Base-by-base conservation (phyloP, 2,113 vertebrate genomes). In the Myrmecophaga tridactyla region DNA sequence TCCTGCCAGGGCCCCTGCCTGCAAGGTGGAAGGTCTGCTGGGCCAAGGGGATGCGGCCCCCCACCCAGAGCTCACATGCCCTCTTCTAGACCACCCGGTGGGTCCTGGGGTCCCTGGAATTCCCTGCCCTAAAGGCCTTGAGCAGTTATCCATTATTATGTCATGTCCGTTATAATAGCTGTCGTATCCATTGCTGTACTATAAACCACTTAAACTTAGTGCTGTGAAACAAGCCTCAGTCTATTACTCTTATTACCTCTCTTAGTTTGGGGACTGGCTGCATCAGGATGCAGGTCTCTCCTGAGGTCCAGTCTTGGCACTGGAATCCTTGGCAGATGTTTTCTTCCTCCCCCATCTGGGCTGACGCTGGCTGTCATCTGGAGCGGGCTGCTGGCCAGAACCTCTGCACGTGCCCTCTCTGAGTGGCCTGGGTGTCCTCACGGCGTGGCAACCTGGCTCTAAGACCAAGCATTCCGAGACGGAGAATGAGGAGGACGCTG, bases 221-320 rank as follows among this genome's bases (percentile, higher is more conserved):
- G 34, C 62, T 4, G 25, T 62, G 39, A 10, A 18, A 23, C 27
- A 10, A 13, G 34, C 1, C 1, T 6, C 21, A 7, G 4, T 11
- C 65, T 29, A 7, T 6, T 12, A 25, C 41, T 4, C 58, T 7
- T 7, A 15, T n/a, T 12, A 18, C 15, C 7, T 27, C 60, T 43
- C 29, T 0, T 0, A 0, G 34, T 5, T 0, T 43, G 62, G 51
- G 6, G 62, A 31, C 11, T 36, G 48, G 51, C 41, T 10, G 7
- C 62, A 48, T 63, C 27, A 7, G n/a, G 27, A 25, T 1, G 46
- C 0, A 7, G 5, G 13, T 20, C 39, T 39, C 69, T 60, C 75
- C 21, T 10, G 70, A 58, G 0, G 21, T 14, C 56, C 56, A 34
- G 36, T 29, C 8, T 10, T 15, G 53, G 58, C 1, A 6, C 82